Conservation (phyloP, 2,888 invertebrate species). For the Chalcosyrphus nemorum region DNA sequence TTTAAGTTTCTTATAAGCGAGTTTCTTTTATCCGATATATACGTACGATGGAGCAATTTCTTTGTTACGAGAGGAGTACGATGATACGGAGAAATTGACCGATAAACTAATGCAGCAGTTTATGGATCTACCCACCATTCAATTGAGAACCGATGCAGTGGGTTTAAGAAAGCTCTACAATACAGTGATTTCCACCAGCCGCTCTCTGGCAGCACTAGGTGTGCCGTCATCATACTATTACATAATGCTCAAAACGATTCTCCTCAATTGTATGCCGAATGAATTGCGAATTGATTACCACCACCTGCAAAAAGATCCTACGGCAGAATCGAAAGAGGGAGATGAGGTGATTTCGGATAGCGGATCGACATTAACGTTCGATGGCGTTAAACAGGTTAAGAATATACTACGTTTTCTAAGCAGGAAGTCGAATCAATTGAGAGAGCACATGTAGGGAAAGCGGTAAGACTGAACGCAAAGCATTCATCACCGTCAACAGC, state of each 20-base stretch:
- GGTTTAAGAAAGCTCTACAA: conserved; percentile 4
- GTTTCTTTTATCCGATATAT: no score
- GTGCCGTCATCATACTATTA: conserved; percentile 18
- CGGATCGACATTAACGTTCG: conserved; percentile 5
- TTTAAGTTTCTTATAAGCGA: no score
- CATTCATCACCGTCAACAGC: not conserved
- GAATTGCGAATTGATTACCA: conserved; percentile 7
- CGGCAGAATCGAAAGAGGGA: not conserved
- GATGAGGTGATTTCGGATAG: not conserved
- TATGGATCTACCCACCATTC: not conserved
- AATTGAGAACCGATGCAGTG: not conserved
- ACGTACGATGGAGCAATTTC: conserved; percentile 33
- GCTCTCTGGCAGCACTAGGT: conserved; percentile 16
- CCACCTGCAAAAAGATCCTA: not conserved
- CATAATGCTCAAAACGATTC: conserved; percentile 10
- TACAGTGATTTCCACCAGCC: not conserved
- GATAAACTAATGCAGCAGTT: conserved; percentile 29
- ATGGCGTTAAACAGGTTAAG: conserved; percentile 20
- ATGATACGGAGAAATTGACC: conserved; percentile 22
- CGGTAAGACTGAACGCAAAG: not conserved
- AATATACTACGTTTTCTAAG: conserved; percentile 6
- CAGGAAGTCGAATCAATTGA: conserved; percentile 10
- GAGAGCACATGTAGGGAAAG: not conserved
- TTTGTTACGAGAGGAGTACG: conserved; percentile 32
- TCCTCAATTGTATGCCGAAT: not conserved